Conservation (phyloP, 2,888 invertebrate genomes). For the Physocephala rufipes region DNA sequence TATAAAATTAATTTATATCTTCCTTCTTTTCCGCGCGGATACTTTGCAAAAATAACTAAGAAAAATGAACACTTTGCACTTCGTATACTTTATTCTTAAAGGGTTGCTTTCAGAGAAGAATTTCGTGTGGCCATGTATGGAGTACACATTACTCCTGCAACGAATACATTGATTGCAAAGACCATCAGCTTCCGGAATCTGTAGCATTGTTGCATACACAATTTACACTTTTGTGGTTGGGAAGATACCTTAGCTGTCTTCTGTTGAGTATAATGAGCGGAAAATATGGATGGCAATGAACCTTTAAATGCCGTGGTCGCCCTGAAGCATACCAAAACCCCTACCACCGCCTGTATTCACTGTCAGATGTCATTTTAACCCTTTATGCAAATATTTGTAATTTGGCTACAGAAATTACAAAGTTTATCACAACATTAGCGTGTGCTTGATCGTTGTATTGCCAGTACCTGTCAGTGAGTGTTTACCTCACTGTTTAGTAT, state of each 20-base stretch:
- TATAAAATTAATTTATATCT: no score
- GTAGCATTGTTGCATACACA: slow-evolving; percentile 18
- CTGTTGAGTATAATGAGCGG: slow-evolving; percentile 60
- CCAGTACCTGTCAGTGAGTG: no score
- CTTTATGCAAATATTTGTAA: slow-evolving; percentile 29
- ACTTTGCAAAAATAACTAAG: slow-evolving; percentile 10
- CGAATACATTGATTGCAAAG: slow-evolving; percentile 7
- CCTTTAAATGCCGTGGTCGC: slow-evolving; percentile 60
- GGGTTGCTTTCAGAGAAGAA: slow-evolving; percentile 25
- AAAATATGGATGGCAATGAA: slow-evolving; percentile 63
- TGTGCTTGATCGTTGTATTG: neutral
- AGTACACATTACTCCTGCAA: neutral
- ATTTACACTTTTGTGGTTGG: no score
- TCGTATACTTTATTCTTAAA: slow-evolving; percentile 9
- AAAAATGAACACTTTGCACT: neutral
- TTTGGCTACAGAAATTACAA: slow-evolving; percentile 29
- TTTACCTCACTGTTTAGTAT: neutral
- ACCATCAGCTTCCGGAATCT: neutral
- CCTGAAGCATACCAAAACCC: neutral
- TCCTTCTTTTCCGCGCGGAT: no score
- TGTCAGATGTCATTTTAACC: slow-evolving; percentile 38
- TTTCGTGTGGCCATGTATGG: no score
- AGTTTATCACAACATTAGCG: slow-evolving; percentile 17
- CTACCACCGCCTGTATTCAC: slow-evolving; percentile 18
- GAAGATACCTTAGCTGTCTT: slow-evolving; percentile 51